phyloP scores from a whole-genome alignment of 2,888 invertebrate genomes.

The Eristalinus aeneus region DNA sequence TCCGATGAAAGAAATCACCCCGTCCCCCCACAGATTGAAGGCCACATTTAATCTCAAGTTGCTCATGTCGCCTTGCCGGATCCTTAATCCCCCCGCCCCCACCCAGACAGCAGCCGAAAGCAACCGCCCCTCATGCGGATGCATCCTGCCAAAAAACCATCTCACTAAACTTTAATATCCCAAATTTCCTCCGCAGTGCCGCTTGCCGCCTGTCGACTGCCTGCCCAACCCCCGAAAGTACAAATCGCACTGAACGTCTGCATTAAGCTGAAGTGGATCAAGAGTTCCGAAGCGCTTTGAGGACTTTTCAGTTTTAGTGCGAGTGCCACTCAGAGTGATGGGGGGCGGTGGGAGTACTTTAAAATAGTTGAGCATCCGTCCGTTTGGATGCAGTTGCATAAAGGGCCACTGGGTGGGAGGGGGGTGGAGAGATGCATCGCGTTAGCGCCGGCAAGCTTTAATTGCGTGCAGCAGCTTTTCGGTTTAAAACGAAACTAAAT shows the following conservation, averaged over 20 bases:
- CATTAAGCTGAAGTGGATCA: slow-evolving; percentile 64
- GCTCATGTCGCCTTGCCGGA: not conserved
- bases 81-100: too few species aligned
- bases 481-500: not conserved
- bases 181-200: slow-evolving; percentile 5
- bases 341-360: not conserved
- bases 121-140: slow-evolving; percentile 6
- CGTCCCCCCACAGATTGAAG: not conserved
- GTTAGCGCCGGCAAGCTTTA: not conserved
- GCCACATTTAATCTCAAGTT: slow-evolving; percentile 31
- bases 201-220: not conserved
- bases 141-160: slow-evolving; percentile 34
- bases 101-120: not conserved
- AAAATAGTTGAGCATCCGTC: not conserved
- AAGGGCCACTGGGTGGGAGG: not conserved
- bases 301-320: slow-evolving; percentile 55
- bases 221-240: slow-evolving; percentile 37
- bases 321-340: not conserved
- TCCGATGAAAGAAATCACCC: not conserved
- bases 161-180: slow-evolving; percentile 39
- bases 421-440: not conserved
- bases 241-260: slow-evolving; percentile 60
- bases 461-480: not conserved
- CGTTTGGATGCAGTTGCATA: not conserved
- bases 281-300: slow-evolving; percentile 61